Conservation (phyloP, 2,888 invertebrate species). For the Spodoptera picta region DNA sequence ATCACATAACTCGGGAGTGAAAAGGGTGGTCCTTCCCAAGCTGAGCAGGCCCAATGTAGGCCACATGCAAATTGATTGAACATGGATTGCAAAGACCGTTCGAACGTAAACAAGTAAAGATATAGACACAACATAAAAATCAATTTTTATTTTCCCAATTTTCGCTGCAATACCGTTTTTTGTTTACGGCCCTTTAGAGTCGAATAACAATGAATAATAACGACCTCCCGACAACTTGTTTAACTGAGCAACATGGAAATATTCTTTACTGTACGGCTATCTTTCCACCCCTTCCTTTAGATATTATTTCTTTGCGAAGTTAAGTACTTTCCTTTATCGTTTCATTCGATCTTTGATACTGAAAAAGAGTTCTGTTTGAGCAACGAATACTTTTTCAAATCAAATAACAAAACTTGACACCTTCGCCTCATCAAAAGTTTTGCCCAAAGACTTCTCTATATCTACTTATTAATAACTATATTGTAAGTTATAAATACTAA, state of each 20-base stretch:
- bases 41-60: constrained; percentile 65
- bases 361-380: too few relatives aligned
- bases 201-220: constrained; percentile 45
- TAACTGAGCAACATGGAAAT: constrained; percentile 28
- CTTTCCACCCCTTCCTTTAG: constrained; percentile 27
- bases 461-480: too few relatives aligned
- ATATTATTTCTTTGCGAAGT: constrained; percentile 27
- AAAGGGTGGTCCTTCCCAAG: constrained; percentile 66
- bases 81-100: constrained; percentile 62
- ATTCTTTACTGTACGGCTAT: constrained; percentile 23
- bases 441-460: too few relatives aligned
- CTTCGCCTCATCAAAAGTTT: too few relatives aligned
- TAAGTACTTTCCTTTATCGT: constrained; percentile 23
- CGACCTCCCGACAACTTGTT: constrained; percentile 14
- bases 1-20: constrained; percentile 73
- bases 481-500: too few relatives aligned
- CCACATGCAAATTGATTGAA: constrained; percentile 71
- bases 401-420: too few relatives aligned
- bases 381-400: too few relatives aligned
- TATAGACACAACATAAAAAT: constrained; percentile 35
- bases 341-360: constrained; percentile 9
- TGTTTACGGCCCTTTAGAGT: constrained; percentile 43
- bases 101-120: constrained; percentile 38
- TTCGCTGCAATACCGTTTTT: constrained; percentile 40
- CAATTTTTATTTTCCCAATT: constrained; percentile 29